Percentiles rank a stretch among this genome's conserved stretches.
These are phyloP conservation scores for Dasypogon diadema DNA, from an alignment of 2,888 invertebrate genomes.

Conservation along the genomic window DNA sequence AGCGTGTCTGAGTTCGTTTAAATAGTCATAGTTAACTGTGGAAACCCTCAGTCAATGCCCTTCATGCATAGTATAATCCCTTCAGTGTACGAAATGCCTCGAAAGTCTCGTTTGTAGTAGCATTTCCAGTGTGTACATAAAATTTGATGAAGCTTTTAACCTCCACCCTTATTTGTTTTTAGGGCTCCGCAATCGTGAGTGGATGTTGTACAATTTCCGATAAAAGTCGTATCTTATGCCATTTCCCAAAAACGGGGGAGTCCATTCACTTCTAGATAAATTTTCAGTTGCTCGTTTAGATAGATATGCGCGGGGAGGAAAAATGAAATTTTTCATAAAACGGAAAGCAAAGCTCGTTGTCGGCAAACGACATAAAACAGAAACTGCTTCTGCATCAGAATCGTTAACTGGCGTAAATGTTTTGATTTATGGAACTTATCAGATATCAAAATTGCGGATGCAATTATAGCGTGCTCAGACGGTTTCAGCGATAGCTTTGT, in stretches of 20 bases:
- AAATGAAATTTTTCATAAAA: constrained; percentile 31
- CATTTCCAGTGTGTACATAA: constrained; percentile 15
- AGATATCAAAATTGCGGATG: constrained; percentile 35
- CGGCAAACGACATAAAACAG: neutral
- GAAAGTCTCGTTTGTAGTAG: neutral
- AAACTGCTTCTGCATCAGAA: constrained; percentile 23
- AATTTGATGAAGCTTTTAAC: constrained; percentile 46
- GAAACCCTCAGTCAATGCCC: constrained; percentile 17
- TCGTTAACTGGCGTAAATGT: constrained; percentile 37
- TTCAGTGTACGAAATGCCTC: neutral
- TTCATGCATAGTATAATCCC: constrained; percentile 4
- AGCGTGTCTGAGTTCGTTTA: neutral
- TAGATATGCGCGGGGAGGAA: neutral
- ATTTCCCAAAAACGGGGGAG: constrained; percentile 17
- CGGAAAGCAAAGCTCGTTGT: constrained; percentile 7
- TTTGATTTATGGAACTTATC: constrained; percentile 42
- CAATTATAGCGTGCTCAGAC: constrained; percentile 4
- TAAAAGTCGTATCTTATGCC: constrained; percentile 44
- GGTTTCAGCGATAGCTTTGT: constrained; percentile 6
- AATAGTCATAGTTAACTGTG: constrained; percentile 9
- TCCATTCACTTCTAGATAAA: constrained; percentile 26
- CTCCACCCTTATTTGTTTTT: constrained; percentile 48
- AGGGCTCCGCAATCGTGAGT: constrained; percentile 29
- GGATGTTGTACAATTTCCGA: constrained; percentile 47
- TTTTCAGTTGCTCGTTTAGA: constrained; percentile 34